These are phyloP conservation scores for Anoplophora glabripennis DNA, from an alignment of 1,140 invertebrate genomes.

Conservation along the genomic window DNA sequence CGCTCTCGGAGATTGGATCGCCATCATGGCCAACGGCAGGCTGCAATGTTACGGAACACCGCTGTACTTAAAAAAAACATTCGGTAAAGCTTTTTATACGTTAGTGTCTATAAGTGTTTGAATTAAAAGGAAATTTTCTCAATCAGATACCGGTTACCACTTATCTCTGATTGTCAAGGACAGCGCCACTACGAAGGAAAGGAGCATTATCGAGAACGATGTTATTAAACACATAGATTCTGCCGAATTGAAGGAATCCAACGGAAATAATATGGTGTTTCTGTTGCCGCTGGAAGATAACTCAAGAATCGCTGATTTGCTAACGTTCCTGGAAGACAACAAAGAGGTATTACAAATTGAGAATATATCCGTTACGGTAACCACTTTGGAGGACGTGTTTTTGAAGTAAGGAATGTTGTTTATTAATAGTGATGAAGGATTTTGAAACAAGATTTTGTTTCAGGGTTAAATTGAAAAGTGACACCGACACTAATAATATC, in stretches of 20 bases:
- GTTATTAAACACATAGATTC: constrained; percentile 47
- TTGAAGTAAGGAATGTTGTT: constrained; percentile 44
- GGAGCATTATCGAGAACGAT: constrained; percentile 21
- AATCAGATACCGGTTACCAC: constrained; percentile 40
- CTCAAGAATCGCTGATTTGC: constrained; percentile 50
- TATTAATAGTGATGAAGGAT: too few relatives aligned
- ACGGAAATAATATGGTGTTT: constrained; percentile 50
- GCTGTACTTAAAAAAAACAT: constrained; percentile 55
- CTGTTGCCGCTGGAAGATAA: constrained; percentile 47
- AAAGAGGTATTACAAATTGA: constrained; percentile 54
- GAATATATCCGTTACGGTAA: constrained; percentile 60
- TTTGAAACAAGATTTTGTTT: too few relatives aligned
- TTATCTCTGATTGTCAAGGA: constrained; percentile 27
- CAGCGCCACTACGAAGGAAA: background rate
- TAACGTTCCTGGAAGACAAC: constrained; percentile 54
- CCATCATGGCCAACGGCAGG: constrained; percentile 82
- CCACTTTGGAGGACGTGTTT: constrained; percentile 72
- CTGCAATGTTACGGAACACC: constrained; percentile 66
- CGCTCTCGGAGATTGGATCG: constrained; percentile 86
- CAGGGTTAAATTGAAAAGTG: too few relatives aligned
- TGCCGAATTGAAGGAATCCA: constrained; percentile 52
- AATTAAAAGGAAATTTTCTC: background rate
- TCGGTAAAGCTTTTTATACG: constrained; percentile 38
- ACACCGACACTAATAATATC: too few relatives aligned
- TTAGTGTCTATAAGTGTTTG: background rate